These are phyloP conservation scores for Lacanobia wlatinum DNA, from an alignment of 2,888 invertebrate genomes.

Conservation along the genomic window DNA sequence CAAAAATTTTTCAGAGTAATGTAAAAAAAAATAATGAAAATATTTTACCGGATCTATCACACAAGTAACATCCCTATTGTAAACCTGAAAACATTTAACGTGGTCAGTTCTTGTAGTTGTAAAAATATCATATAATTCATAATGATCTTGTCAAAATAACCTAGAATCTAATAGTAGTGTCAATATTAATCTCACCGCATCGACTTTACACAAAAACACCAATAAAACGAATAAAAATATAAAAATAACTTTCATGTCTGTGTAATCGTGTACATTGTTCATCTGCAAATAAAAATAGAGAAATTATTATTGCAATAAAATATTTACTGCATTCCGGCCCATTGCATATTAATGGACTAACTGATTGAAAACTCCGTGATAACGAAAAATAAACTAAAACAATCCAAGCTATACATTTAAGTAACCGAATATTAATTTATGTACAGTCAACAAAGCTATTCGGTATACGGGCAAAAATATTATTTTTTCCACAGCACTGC, in stretches of 20 bases:
- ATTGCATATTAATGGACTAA: constrained; percentile 74
- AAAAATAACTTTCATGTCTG: constrained; percentile 82
- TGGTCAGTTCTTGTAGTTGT: too few relatives aligned
- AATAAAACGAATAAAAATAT: constrained; percentile 77
- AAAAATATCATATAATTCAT: too few relatives aligned
- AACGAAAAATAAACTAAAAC: not conserved
- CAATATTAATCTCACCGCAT: constrained; percentile 76
- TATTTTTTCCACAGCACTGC: too few relatives aligned
- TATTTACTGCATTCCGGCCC: constrained; percentile 73
- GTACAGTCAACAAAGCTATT: too few relatives aligned
- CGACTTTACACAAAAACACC: constrained; percentile 69
- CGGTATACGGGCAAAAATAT: too few relatives aligned
- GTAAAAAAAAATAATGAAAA: too few relatives aligned
- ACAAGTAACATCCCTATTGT: constrained; percentile 83
- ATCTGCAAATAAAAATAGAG: constrained; percentile 59
- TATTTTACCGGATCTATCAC: constrained; percentile 80
- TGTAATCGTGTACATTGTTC: constrained; percentile 73
- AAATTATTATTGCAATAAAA: constrained; percentile 74
- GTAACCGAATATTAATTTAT: too few relatives aligned
- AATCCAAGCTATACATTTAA: not conserved
- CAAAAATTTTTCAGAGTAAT: too few relatives aligned
- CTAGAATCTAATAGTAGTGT: constrained; percentile 20
- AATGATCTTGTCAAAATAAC: too few relatives aligned
- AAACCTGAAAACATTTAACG: constrained; percentile 75
- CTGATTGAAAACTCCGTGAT: constrained; percentile 71